phyloP scores from a whole-genome alignment of 2,113 vertebrate species.

The Chrysemys picta region DNA sequence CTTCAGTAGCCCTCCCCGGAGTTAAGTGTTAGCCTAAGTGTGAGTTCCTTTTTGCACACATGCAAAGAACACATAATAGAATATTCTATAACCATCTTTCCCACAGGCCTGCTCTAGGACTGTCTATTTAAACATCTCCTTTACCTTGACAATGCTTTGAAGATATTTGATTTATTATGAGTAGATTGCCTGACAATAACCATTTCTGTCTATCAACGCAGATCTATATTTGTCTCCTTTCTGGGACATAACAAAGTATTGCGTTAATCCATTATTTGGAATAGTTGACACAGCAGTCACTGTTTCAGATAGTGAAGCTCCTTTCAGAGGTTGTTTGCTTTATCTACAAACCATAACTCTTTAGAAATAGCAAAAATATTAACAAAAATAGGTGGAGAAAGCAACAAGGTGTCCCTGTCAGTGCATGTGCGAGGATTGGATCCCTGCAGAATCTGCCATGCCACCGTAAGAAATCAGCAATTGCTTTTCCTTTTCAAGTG shows the following conservation, averaged over 20 bases:
- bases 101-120: background rate
- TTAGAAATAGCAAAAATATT: conserved; percentile 49
- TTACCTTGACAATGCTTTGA: background rate
- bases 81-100: background rate
- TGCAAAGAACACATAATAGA: background rate
- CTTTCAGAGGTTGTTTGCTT: conserved; percentile 42
- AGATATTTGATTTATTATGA: background rate
- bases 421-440: conserved; percentile 25
- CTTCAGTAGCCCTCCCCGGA: background rate
- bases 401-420: conserved; percentile 46
- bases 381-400: conserved; percentile 56
- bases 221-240: background rate
- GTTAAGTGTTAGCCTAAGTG: background rate
- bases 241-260: background rate
- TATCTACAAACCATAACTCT: conserved; percentile 30
- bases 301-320: background rate
- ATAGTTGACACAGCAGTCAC: background rate
- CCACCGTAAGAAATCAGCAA: background rate
- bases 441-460: conserved; percentile 33
- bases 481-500: background rate
- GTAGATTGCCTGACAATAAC: background rate
- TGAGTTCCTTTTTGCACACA: background rate
- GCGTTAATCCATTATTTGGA: background rate
- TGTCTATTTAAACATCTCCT: background rate
- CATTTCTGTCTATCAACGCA: background rate